These are phyloP conservation scores for Chelon labrosus DNA, from an alignment of 2,797 vertebrate species.

Conservation along the genomic window DNA sequence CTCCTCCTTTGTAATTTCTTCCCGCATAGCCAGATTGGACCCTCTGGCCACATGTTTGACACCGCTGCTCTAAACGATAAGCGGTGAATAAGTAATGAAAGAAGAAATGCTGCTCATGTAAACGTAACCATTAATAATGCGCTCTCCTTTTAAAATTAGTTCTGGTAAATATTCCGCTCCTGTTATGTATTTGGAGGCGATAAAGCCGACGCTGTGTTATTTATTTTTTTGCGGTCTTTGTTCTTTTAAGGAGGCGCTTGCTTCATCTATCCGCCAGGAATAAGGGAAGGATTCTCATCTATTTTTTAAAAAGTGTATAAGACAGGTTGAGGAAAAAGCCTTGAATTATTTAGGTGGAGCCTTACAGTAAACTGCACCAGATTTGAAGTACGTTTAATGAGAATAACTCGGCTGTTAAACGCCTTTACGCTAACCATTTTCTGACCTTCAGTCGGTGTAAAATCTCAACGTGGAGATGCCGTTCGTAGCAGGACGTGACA, in stretches of 20 bases:
- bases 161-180: constrained; percentile 13
- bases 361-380: not conserved
- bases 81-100: too few species aligned
- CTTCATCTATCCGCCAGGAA: not conserved
- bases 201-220: not conserved
- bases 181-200: not conserved
- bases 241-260: not conserved
- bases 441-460: not conserved
- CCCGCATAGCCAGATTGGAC: too few species aligned
- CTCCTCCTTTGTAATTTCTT: too few species aligned
- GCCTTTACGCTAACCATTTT: not conserved
- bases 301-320: not conserved
- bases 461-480: not conserved
- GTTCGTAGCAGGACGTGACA: not conserved
- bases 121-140: not conserved
- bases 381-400: not conserved
- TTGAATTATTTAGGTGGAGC: not conserved
- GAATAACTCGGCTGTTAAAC: not conserved
- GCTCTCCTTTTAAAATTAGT: not conserved
- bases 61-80: too few species aligned
- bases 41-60: too few species aligned
- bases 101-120: too few species aligned
- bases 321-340: not conserved
- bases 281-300: not conserved
- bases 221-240: not conserved